Evolutionary conservation across 1,140 invertebrate species (phyloP).

Genomic region (Cydia pomonella): DNA sequence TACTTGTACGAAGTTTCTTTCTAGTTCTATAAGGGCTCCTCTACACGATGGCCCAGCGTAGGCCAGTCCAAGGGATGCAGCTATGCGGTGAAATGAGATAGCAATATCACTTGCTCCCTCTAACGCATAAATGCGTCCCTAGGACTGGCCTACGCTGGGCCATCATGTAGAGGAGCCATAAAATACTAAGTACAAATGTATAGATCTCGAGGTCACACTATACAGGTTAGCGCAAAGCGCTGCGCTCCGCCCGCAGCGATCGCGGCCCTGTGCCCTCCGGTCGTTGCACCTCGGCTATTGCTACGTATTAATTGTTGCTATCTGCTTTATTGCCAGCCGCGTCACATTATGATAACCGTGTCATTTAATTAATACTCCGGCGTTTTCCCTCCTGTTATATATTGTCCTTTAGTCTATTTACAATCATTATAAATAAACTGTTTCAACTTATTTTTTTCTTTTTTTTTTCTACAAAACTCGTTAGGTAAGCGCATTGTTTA

Average conservation of each 20-base stretch:
- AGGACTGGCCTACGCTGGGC: too few relatives aligned
- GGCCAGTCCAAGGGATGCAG: too few relatives aligned
- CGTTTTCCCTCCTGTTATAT: slow-evolving; percentile 4
- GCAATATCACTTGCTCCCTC: too few relatives aligned
- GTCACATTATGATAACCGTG: background rate
- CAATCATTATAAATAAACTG: background rate
- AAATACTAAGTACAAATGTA: too few relatives aligned
- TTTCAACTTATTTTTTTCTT: background rate
- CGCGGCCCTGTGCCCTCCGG: slow-evolving; percentile 28
- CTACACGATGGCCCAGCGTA: too few relatives aligned
- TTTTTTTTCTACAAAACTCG: too few relatives aligned
- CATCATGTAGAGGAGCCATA: too few relatives aligned
- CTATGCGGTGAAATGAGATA: too few relatives aligned
- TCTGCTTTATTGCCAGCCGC: background rate
- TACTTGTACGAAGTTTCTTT: too few relatives aligned
- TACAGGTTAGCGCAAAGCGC: background rate
- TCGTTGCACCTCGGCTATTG: slow-evolving; percentile 43
- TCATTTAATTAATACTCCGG: background rate
- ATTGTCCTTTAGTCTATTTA: background rate
- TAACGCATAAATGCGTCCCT: too few relatives aligned
- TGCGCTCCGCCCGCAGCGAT: background rate
- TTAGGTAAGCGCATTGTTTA: too few relatives aligned
- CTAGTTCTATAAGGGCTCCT: too few relatives aligned
- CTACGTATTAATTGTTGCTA: slow-evolving; percentile 13
- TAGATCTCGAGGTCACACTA: background rate